Evolutionary conservation across 2,797 vertebrate species (phyloP).

Genomic region (Darevskia mixta): DNA sequence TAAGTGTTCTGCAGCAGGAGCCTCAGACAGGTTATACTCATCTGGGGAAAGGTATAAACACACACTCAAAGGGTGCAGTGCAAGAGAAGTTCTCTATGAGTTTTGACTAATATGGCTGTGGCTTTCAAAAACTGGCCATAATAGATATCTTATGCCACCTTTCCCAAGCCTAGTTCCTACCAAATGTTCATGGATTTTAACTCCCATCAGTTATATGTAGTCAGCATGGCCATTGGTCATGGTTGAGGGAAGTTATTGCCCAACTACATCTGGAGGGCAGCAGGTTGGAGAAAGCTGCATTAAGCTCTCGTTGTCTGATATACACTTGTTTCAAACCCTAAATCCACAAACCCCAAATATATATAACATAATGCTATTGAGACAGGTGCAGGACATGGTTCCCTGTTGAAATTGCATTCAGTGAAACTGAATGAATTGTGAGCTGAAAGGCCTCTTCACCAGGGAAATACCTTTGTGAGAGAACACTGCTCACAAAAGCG

Average conservation of each 20-base stretch:
- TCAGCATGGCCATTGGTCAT: background rate
- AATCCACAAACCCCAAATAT: background rate
- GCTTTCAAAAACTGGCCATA: background rate
- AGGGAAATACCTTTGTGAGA: background rate
- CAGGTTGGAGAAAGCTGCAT: background rate
- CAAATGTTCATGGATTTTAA: background rate
- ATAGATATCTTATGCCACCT: background rate
- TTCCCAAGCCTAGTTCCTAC: background rate
- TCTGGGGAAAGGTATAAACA: background rate
- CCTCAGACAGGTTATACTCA: too few species aligned
- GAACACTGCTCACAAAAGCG: background rate
- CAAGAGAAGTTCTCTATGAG: background rate
- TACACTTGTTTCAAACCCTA: too few species aligned
- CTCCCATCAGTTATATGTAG: background rate
- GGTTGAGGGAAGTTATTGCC: background rate
- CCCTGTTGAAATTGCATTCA: background rate
- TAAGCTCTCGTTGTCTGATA: too few species aligned
- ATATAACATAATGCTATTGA: background rate
- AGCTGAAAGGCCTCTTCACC: background rate
- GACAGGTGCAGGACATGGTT: background rate
- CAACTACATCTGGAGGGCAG: background rate
- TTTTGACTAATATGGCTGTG: background rate
- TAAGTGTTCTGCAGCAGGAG: background rate
- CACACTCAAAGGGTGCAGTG: background rate
- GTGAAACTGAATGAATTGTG: background rate